These are phyloP conservation scores for Phoxinus dragarum DNA, from an alignment of 2,797 vertebrate species.

Conservation along the genomic window DNA sequence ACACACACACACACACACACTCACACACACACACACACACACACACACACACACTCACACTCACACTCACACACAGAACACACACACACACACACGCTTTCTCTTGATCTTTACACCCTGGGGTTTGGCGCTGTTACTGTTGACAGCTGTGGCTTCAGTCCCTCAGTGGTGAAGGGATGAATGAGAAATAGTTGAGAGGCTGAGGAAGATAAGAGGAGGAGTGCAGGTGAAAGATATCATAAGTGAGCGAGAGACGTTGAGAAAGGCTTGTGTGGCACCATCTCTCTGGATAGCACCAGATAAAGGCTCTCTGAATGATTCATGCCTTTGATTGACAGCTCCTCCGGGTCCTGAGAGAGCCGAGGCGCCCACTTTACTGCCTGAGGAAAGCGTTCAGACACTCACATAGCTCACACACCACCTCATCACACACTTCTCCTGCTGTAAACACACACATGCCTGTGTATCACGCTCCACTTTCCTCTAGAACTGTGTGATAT, in stretches of 20 bases:
- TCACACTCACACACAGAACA: neutral
- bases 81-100: neutral
- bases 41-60: neutral
- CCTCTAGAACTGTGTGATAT: slow-evolving; percentile 19
- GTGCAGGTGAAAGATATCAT: neutral
- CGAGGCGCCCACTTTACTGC: slow-evolving; percentile 59
- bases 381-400: slow-evolving; percentile 32
- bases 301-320: slow-evolving; percentile 76
- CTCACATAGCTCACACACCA: slow-evolving; percentile 38
- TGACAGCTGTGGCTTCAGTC: slow-evolving; percentile 14
- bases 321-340: slow-evolving; percentile 70
- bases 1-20: no score
- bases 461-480: slow-evolving; percentile 9
- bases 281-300: slow-evolving; percentile 56
- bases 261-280: slow-evolving; percentile 58
- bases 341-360: slow-evolving; percentile 60
- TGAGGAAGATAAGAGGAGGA: slow-evolving; percentile 38
- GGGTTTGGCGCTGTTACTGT: slow-evolving; percentile 3
- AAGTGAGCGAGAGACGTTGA: slow-evolving; percentile 22
- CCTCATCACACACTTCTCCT: slow-evolving; percentile 20
- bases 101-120: slow-evolving; percentile 49
- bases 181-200: slow-evolving; percentile 11
- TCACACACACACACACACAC: no score
- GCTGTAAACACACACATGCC: slow-evolving; percentile 4
- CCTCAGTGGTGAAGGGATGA: slow-evolving; percentile 14